Evolutionary conservation across 2,113 vertebrate genomes (phyloP).

Genomic region (Noctilio leporinus): DNA sequence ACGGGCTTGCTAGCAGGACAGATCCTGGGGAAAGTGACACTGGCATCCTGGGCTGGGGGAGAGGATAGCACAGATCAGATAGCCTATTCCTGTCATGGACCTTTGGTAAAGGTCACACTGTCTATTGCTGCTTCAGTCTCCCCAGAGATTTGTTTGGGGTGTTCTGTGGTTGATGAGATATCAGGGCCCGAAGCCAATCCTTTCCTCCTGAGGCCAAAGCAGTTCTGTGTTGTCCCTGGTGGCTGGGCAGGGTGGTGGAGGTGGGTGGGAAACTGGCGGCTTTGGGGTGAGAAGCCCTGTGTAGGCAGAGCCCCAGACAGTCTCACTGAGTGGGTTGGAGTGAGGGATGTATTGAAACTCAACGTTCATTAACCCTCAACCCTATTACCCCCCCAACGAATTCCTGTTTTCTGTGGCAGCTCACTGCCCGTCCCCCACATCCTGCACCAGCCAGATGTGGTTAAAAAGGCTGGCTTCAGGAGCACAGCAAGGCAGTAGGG

Average conservation of each 20-base stretch:
- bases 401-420: background rate
- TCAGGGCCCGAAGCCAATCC: background rate
- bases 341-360: background rate
- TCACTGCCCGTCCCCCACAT: background rate
- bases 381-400: background rate
- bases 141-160: constrained; percentile 52
- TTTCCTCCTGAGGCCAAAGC: background rate
- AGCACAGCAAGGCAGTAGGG: background rate
- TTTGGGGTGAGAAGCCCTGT: background rate
- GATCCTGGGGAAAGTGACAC: background rate
- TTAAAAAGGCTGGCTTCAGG: background rate
- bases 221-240: background rate
- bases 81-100: background rate
- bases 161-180: constrained; percentile 34
- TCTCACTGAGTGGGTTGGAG: background rate
- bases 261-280: background rate
- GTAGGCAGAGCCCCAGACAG: constrained; percentile 38
- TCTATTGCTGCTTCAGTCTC: background rate
- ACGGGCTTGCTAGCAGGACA: background rate
- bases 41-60: background rate
- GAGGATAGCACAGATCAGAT: background rate
- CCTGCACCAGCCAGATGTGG: background rate
- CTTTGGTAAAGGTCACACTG: constrained; percentile 14
- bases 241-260: background rate
- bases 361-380: background rate